These are phyloP conservation scores for Micrastur ruficollis DNA, from an alignment of 2,797 vertebrate species.

Conservation along the genomic window DNA sequence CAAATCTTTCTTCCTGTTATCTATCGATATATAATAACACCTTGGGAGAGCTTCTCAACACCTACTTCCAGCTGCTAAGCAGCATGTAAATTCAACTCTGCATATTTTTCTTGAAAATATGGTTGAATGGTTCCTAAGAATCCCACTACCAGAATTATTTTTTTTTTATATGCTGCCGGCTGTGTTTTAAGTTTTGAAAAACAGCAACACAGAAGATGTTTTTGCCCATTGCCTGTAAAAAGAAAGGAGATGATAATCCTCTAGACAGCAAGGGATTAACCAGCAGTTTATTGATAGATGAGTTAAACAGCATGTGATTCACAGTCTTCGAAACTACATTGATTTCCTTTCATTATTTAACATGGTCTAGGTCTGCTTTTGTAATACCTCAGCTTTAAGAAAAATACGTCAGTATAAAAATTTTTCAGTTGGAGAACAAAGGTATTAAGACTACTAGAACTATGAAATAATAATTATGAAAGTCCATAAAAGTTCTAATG, in stretches of 20 bases:
- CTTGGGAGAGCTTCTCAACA: not conserved
- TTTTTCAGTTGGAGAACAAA: not conserved
- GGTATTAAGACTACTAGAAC: not conserved
- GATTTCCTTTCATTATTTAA: not conserved
- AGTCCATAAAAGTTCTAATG: not conserved
- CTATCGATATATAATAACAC: not conserved
- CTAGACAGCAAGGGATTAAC: slow-evolving; percentile 31
- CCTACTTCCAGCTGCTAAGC: not conserved
- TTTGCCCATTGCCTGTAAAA: not conserved
- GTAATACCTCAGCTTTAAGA: not conserved
- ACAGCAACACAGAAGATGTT: not conserved
- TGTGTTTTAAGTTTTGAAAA: not conserved
- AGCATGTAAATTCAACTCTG: not conserved
- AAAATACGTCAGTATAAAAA: not conserved
- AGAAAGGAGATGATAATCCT: slow-evolving; percentile 18
- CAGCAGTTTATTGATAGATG: not conserved
- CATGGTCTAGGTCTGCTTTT: not conserved
- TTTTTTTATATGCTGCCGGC: not conserved
- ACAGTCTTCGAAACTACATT: not conserved
- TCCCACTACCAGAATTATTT: not conserved
- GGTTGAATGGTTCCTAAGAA: not conserved
- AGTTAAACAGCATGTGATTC: not conserved
- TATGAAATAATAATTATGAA: not conserved
- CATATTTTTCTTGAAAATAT: not conserved
- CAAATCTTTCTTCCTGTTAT: not conserved